A percentile compares a stretch with the other conserved stretches of the same genome.
phyloP scores from a whole-genome alignment of 2,113 vertebrate genomes.

The Phalacrocorax carbo region DNA sequence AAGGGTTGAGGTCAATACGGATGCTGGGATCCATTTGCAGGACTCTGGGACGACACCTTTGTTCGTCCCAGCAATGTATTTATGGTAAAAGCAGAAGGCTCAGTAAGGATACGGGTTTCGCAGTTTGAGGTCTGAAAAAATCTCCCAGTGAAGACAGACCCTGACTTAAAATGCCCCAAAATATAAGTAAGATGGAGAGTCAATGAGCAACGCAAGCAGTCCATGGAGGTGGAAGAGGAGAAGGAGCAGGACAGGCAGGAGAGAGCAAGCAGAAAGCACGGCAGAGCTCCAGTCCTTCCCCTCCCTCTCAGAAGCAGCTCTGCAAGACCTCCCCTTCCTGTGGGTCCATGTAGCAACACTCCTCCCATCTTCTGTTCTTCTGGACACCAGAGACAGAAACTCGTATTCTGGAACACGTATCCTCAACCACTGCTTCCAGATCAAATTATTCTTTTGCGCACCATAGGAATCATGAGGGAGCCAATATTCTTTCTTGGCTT shows the following conservation, averaged over 20 bases:
- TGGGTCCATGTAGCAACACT: accelerated
- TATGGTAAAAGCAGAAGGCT: not conserved
- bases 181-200: not conserved
- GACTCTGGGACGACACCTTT: accelerated
- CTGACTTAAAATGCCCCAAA: not conserved
- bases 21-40: not conserved
- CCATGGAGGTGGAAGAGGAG: not conserved
- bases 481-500: not conserved
- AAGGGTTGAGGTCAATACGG: not conserved
- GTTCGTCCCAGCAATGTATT: accelerated
- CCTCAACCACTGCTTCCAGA: not conserved
- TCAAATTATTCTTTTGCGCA: not conserved
- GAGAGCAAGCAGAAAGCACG: not conserved
- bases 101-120: not conserved
- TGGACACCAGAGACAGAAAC: not conserved
- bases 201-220: not conserved
- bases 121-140: not conserved
- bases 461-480: accelerated
- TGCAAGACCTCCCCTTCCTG: not conserved
- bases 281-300: not conserved
- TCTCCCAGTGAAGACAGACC: not conserved
- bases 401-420: accelerated
- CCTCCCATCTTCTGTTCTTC: accelerated
- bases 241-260: not conserved
- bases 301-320: not conserved